Conservation (phyloP, 2,888 invertebrate genomes). For the Chironomus tentans region DNA sequence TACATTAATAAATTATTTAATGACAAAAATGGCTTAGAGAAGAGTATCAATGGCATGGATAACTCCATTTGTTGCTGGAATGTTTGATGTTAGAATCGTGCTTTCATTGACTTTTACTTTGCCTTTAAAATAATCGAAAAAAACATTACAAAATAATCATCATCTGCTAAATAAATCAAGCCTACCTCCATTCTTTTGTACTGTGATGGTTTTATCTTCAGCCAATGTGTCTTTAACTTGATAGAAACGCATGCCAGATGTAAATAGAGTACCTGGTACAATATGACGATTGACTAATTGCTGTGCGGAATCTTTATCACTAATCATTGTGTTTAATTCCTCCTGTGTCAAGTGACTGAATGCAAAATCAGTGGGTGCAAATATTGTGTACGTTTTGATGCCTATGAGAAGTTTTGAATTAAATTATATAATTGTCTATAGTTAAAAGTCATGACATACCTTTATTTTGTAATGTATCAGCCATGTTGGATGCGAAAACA, state of each 20-base stretch:
- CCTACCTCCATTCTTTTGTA: slow-evolving; percentile 70
- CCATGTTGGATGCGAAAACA: slow-evolving; percentile 65
- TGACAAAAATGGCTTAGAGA: slow-evolving; percentile 39
- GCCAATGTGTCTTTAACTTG: slow-evolving; percentile 72
- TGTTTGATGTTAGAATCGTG: slow-evolving; percentile 72
- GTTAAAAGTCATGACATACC: slow-evolving; percentile 33
- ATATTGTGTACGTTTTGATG: slow-evolving; percentile 73
- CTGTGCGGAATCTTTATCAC: slow-evolving; percentile 55
- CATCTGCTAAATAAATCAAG: no score
- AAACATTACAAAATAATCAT: neutral
- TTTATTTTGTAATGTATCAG: slow-evolving; percentile 50
- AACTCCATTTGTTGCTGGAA: slow-evolving; percentile 81
- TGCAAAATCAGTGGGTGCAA: slow-evolving; percentile 75
- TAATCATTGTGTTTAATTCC: slow-evolving; percentile 52
- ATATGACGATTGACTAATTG: slow-evolving; percentile 68
- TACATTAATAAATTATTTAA: no score
- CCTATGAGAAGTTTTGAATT: slow-evolving; percentile 46
- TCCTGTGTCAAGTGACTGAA: slow-evolving; percentile 57
- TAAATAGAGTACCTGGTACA: slow-evolving; percentile 68
- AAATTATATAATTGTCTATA: no score
- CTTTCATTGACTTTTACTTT: slow-evolving; percentile 77
- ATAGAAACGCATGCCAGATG: slow-evolving; percentile 80
- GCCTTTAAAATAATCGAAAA: slow-evolving; percentile 46
- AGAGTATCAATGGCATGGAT: slow-evolving; percentile 71
- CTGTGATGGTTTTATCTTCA: slow-evolving; percentile 62